Conservation (phyloP, 2,113 vertebrate genomes). For the Phaethon lepturus region DNA sequence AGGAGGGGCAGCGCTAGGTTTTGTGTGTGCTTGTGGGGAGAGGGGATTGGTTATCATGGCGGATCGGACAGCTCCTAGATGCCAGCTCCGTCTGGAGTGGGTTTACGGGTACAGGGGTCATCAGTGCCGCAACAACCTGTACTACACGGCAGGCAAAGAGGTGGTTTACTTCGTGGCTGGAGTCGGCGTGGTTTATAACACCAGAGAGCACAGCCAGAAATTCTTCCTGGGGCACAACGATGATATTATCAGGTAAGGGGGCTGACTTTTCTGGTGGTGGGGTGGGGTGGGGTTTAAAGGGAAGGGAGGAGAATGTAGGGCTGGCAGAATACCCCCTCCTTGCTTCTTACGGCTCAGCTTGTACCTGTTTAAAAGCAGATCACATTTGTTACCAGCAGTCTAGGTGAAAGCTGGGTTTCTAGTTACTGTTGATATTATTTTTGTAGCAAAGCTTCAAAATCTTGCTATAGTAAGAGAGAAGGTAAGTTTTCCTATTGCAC, state of each 20-base stretch:
- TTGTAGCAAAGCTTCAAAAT: not conserved
- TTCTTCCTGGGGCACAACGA: constrained; percentile 98
- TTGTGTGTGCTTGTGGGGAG: not conserved
- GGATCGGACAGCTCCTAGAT: constrained; percentile 93
- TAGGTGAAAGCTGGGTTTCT: not conserved
- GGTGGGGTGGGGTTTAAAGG: constrained; percentile 53
- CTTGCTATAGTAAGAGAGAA: not conserved
- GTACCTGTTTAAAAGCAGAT: not conserved
- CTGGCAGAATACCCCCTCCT: constrained; percentile 8
- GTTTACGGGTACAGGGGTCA: constrained; percentile 97
- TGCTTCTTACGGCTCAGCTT: not conserved
- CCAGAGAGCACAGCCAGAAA: constrained; percentile 95
- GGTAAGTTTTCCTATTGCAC: not conserved
- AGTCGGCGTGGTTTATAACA: constrained; percentile 97
- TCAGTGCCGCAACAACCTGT: constrained; percentile 98
- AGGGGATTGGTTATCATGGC: constrained; percentile 83
- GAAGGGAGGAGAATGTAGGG: constrained; percentile 49
- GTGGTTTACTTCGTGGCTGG: constrained; percentile 98
- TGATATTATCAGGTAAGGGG: constrained; percentile 96
- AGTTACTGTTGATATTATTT: not conserved
- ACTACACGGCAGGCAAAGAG: constrained; percentile 95
- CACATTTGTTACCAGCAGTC: not conserved
- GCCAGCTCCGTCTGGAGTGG: constrained; percentile 97
- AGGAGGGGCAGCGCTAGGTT: not conserved
- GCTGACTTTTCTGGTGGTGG: not conserved